Evolutionary conservation across 2,888 invertebrate genomes (phyloP), one percentile per base, ranked within the genome.

Genomic region (Hermaeophaga mercurialis): DNA sequence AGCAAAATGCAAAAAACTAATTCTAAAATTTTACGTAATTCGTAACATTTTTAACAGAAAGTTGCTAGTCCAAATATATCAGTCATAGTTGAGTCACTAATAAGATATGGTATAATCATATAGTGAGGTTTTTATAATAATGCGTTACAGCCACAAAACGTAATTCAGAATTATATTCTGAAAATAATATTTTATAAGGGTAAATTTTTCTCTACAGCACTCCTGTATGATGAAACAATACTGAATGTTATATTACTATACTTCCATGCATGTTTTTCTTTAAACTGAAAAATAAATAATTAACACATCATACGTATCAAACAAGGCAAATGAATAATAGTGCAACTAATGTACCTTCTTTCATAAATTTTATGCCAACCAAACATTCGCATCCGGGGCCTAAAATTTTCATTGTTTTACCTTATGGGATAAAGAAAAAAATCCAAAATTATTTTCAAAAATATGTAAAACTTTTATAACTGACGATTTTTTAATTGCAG

Each of bases 81-180:
- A 22, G 22, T 22, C 22, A 22, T 52, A 18, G 22, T 36, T 9
- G 33, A 41, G 41, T 12, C 41, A 17, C 12, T 38, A 24, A 9
- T 49, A 11, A 36, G 49, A 17, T 49, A 49, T 49, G 49, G 49
- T 9, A 49, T 49, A 24, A 8, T 33, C 7, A 17, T 49, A 12
- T 49, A 39, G 49, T 38, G 49, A 12, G 49, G 49, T 41, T 28
- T 49, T 14, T 49, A 49, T 22, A 12, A 22, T n/a, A 49, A 11
- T 39, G 19, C 39, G 8, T 22, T 49, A 9, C 15, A 12, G 34
- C 15, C 19, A 24, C 17, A 39, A 26, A 49, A 49, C 11, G 31
- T 49, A 9, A 12, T 49, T n/a, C 39, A 49, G 26, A 49, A 49
- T 28, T 49, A 19, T 26, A 49, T 49, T 24, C 14, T 49, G 8